Percentiles rank a stretch among this genome's conserved stretches.
Conservation (phyloP, 2,888 invertebrate genomes). For the Machimus atricapillus region DNA sequence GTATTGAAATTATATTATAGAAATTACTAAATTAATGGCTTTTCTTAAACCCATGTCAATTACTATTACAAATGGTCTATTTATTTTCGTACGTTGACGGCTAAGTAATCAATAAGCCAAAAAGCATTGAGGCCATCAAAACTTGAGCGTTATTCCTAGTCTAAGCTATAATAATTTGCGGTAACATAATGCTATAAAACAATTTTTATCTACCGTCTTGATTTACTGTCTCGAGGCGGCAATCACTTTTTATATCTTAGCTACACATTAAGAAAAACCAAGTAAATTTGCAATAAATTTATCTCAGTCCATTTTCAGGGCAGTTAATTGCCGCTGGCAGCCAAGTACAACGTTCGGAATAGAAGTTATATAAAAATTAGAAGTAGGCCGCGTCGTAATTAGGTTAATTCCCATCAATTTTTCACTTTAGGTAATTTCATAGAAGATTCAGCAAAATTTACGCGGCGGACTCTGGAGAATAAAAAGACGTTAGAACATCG, state of each 20-base stretch:
- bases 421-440: constrained; percentile 25
- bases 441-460: not conserved
- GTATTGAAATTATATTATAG: too few species aligned
- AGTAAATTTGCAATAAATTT: constrained; percentile 23
- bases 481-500: not conserved
- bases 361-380: constrained; percentile 5
- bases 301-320: not conserved
- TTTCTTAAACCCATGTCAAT: not conserved
- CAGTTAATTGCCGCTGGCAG: not conserved
- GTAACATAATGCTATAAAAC: not conserved
- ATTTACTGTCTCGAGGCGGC: not conserved
- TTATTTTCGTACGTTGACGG: not conserved
- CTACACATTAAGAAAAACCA: not conserved
- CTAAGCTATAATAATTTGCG: not conserved
- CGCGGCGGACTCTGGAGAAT: not conserved
- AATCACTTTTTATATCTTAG: not conserved
- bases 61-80: not conserved
- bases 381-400: not conserved
- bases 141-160: not conserved
- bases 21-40: too few species aligned
- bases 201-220: not conserved
- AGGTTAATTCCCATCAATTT: constrained; percentile 14
- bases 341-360: not conserved
- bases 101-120: not conserved
- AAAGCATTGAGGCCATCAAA: not conserved